Percentiles rank a stretch among this genome's conserved stretches.
Evolutionary conservation across 2,888 invertebrate species (phyloP).

Genomic region (Lasioglossum vierecki): DNA sequence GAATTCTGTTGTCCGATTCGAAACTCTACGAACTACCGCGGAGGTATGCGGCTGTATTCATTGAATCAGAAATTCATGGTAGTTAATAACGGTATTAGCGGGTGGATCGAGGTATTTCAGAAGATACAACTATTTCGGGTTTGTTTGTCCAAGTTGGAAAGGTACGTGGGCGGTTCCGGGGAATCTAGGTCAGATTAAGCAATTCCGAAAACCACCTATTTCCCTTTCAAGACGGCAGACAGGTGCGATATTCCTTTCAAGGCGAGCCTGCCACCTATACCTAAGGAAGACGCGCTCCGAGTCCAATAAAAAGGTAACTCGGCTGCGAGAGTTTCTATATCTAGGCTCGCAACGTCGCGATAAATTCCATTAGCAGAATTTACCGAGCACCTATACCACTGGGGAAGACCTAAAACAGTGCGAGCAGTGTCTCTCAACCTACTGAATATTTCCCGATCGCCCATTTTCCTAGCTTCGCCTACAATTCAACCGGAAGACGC

Average conservation of each 20-base stretch:
- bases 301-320: slow-evolving; percentile 74
- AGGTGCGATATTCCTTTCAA: slow-evolving; percentile 50
- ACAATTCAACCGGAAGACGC: not conserved
- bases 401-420: slow-evolving; percentile 65
- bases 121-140: not conserved
- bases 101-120: not conserved
- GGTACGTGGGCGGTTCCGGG: not conserved
- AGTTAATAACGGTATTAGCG: not conserved
- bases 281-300: slow-evolving; percentile 58
- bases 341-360: slow-evolving; percentile 72
- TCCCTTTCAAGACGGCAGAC: slow-evolving; percentile 31
- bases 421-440: slow-evolving; percentile 49
- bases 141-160: not conserved
- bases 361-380: slow-evolving; percentile 80
- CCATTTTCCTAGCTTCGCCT: not conserved
- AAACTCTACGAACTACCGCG: not conserved
- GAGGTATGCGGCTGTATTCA: not conserved
- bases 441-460: slow-evolving; percentile 12
- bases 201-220: slow-evolving; percentile 38
- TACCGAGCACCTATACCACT: slow-evolving; percentile 64
- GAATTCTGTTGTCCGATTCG: not conserved
- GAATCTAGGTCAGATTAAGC: slow-evolving; percentile 11
- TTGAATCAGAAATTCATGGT: not conserved
- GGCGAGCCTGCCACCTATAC: slow-evolving; percentile 42
- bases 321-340: slow-evolving; percentile 70